phyloP scores from a whole-genome alignment of 2,888 invertebrate species.

The Synanthedon tipuliformis region DNA sequence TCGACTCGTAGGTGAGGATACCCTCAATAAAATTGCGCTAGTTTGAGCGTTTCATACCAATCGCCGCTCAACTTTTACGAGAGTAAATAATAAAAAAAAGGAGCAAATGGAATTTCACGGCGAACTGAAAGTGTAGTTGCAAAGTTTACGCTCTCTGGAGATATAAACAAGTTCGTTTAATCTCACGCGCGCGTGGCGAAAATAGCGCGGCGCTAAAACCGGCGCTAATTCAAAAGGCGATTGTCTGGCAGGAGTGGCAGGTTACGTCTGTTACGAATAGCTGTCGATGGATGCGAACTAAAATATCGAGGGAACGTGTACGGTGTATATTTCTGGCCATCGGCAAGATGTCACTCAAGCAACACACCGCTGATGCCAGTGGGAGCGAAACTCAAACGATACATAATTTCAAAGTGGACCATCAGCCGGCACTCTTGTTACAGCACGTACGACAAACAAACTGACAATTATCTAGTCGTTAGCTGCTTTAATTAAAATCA shows the following conservation, averaged over 20 bases:
- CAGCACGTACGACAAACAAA: slow-evolving; percentile 7
- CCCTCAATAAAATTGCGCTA: too few relatives aligned
- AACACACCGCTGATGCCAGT: slow-evolving; percentile 7
- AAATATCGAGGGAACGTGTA: slow-evolving; percentile 33
- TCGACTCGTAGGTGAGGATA: too few relatives aligned
- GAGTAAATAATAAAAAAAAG: neutral
- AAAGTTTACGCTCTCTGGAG: slow-evolving; percentile 1
- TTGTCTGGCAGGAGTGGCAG: slow-evolving; percentile 18
- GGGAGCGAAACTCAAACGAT: slow-evolving; percentile 13
- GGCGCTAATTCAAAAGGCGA: slow-evolving; percentile 6
- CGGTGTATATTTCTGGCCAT: slow-evolving; percentile 29
- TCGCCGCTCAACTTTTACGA: neutral
- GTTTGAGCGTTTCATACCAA: neutral
- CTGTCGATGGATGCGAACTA: slow-evolving; percentile 43
- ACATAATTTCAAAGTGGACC: slow-evolving; percentile 16
- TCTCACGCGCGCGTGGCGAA: neutral
- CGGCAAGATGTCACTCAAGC: neutral
- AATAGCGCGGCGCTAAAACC: slow-evolving; percentile 7
- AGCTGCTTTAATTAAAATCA: slow-evolving; percentile 4
- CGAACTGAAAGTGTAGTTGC: neutral
- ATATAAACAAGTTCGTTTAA: neutral
- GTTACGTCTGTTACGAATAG: slow-evolving; percentile 33
- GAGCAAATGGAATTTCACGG: neutral
- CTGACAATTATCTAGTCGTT: slow-evolving; percentile 21
- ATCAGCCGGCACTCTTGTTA: slow-evolving; percentile 18